Evolutionary conservation across 2,888 invertebrate genomes (phyloP), one percentile per base, ranked within the genome.

Genomic region (Chymomyza amoena): DNA sequence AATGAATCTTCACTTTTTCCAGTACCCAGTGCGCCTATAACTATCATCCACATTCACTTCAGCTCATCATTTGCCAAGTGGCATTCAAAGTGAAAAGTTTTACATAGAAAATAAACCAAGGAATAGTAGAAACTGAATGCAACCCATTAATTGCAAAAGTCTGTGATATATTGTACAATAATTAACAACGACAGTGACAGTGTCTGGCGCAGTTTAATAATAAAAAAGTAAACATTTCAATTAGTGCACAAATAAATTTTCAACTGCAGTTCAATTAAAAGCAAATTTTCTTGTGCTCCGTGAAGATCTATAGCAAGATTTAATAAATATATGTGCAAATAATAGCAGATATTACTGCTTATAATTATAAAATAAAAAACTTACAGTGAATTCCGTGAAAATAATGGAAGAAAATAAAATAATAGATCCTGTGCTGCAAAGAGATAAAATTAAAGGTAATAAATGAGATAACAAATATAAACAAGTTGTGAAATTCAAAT

Each of bases 111-210:
- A 18, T 15, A n/a, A 36, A 15, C 9, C 32, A 51, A 7, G 39
- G 56, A 50, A 57, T 20, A 18, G 9, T 16, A n/a, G 10, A 25
- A 54, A 20, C 6, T 6, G 36, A 28, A n/a, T 36, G 50, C 36
- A 59, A 61, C 45, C 28, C 20, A 63, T 59, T 60, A 68, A 32
- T 62, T 61, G 61, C 56, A 61, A 15, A 61, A 36, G 39, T 62
- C 52, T 66, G 68, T 75, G 76, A 71, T 64, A 66, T 64, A 71
- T 75, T 39, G 20, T 18, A 20, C 76, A 75, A 56, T 75, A 57
- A 63, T 16, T 64, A 51, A 7, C 57, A 60, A 71, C 51, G 66
- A 45, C 4, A 39, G 9, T 71, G 45, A 63, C 66, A 60, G 67
- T 54, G 64, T n/a, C 20, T 60, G 67, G 51, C 51, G 63, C 68